A percentile compares a stretch with the other conserved stretches of the same genome.
phyloP scores from a whole-genome alignment of 1,140 invertebrate species.

The Arion vulgaris region DNA sequence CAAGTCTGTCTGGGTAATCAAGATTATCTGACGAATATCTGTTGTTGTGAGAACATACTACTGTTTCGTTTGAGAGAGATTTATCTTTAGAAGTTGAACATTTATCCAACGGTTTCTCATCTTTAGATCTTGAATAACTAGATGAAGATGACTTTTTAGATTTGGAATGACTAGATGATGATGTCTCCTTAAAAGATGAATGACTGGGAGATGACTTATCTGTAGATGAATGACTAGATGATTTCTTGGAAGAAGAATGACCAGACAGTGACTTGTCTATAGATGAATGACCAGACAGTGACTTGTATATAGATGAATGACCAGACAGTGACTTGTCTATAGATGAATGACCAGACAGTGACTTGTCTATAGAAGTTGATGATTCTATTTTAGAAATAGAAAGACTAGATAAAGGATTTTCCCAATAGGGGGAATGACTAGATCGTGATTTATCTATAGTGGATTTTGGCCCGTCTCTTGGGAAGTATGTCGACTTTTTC shows the following conservation, averaged over 20 bases:
- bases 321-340: background rate
- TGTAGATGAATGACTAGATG: background rate
- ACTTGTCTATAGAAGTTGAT: background rate
- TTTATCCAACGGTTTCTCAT: background rate
- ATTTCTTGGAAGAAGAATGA: background rate
- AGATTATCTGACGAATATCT: background rate
- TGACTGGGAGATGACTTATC: background rate
- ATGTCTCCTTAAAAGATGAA: background rate
- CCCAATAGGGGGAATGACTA: too few relatives aligned
- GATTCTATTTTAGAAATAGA: too few relatives aligned
- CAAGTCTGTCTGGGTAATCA: too few relatives aligned
- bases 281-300: background rate
- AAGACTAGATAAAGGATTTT: background rate
- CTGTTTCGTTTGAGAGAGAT: background rate
- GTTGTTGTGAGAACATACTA: background rate
- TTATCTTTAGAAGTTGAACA: background rate
- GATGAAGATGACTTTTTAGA: background rate
- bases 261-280: background rate
- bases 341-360: background rate
- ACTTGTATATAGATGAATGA: background rate
- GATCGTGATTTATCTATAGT: too few relatives aligned
- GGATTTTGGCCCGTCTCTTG: too few relatives aligned
- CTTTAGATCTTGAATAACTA: background rate
- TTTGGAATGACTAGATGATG: background rate
- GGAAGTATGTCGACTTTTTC: background rate